A percentile compares a stretch with the other conserved stretches of the same genome.
Evolutionary conservation across 2,113 vertebrate species (phyloP).

Genomic region (Athene noctua): DNA sequence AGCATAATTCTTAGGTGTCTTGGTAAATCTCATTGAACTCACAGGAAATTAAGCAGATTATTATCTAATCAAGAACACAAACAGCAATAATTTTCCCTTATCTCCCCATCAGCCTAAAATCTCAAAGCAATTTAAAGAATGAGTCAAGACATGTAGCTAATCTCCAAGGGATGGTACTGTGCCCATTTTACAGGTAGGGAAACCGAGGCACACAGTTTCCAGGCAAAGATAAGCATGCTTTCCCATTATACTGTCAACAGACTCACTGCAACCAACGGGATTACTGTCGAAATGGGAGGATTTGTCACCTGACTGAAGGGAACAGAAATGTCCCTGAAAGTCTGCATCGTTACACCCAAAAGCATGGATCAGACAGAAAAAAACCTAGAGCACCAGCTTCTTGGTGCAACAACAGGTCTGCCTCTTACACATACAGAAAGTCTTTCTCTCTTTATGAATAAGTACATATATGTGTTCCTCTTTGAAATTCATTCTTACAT

Average conservation of each 20-base stretch:
- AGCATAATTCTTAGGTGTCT: slow-evolving; percentile 52
- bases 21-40: slow-evolving; percentile 45
- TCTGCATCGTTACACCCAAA: background rate
- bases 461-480: background rate
- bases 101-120: slow-evolving; percentile 44
- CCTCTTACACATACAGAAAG: background rate
- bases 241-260: background rate
- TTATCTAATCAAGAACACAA: slow-evolving; percentile 63
- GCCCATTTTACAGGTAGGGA: slow-evolving; percentile 7
- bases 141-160: background rate
- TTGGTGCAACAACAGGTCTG: fast-evolving
- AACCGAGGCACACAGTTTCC: background rate
- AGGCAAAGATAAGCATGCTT: background rate
- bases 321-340: background rate
- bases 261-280: background rate
- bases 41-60: slow-evolving; percentile 67
- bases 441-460: background rate
- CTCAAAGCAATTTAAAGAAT: slow-evolving; percentile 50
- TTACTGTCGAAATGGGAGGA: background rate
- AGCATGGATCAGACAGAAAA: background rate
- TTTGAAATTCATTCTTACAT: background rate
- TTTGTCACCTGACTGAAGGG: background rate
- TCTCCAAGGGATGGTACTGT: background rate
- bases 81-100: slow-evolving; percentile 64
- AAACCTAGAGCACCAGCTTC: background rate